phyloP scores from a whole-genome alignment of 2,888 invertebrate species.

The Drosophila quinaria region DNA sequence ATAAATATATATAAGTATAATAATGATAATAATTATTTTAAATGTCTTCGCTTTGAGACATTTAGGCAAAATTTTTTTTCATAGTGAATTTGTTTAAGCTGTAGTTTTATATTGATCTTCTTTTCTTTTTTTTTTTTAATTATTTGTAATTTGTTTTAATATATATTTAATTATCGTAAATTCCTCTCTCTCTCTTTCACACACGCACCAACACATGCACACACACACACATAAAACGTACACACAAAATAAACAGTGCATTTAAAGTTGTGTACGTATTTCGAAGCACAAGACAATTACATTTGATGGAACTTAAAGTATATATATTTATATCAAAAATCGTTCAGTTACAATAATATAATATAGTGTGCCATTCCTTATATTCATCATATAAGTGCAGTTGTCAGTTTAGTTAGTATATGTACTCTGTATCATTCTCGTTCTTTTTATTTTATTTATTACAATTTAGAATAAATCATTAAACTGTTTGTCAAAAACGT shows the following conservation, averaged over 20 bases:
- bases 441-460: constrained; percentile 32
- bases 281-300: constrained; percentile 63
- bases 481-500: constrained; percentile 56
- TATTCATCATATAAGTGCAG: constrained; percentile 46
- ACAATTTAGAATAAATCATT: constrained; percentile 44
- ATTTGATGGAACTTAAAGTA: constrained; percentile 61
- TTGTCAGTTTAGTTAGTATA: constrained; percentile 44
- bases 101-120: constrained; percentile 38
- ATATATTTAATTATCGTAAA: constrained; percentile 59
- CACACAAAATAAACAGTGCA: constrained; percentile 54
- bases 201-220: constrained; percentile 28
- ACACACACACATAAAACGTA: constrained; percentile 12
- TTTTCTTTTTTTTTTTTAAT: constrained; percentile 35
- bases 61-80: constrained; percentile 77
- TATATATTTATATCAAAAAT: constrained; percentile 72
- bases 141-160: constrained; percentile 63
- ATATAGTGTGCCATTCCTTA: constrained; percentile 35
- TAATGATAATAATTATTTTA: constrained; percentile 71
- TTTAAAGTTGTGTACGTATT: constrained; percentile 47
- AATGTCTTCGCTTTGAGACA: constrained; percentile 79
- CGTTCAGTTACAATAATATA: constrained; percentile 46
- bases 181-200: constrained; percentile 19
- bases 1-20: constrained; percentile 55
- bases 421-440: constrained; percentile 7
- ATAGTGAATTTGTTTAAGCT: constrained; percentile 66